phyloP scores from a whole-genome alignment of 2,113 vertebrate species.

The Callorhinus ursinus region DNA sequence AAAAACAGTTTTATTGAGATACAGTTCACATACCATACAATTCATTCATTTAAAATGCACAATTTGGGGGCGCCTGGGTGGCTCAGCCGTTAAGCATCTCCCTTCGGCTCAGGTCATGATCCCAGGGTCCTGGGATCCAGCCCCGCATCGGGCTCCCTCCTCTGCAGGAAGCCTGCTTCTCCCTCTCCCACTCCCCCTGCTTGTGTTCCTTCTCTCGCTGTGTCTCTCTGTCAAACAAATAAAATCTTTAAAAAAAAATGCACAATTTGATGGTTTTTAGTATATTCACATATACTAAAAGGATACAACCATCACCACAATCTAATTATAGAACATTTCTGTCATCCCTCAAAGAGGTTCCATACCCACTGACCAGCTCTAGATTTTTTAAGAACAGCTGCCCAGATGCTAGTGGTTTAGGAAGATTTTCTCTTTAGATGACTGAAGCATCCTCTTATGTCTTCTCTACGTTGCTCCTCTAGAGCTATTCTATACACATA shows the following conservation, averaged over 20 bases:
- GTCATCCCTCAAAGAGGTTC: background rate
- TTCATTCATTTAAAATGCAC: background rate
- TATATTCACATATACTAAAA: background rate
- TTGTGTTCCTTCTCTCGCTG: no score
- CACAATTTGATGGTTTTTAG: background rate
- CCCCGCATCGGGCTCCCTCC: no score
- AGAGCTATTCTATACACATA: background rate
- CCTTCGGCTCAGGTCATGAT: no score
- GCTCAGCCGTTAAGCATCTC: no score
- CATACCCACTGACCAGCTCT: background rate
- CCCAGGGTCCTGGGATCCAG: no score
- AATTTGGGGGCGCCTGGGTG: no score
- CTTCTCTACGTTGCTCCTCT: background rate
- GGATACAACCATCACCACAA: background rate
- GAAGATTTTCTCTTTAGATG: constrained; percentile 36
- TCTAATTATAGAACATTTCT: constrained; percentile 28
- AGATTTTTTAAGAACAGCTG: constrained; percentile 26
- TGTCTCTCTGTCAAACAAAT: no score
- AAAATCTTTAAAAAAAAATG: background rate
- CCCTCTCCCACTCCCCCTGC: no score
- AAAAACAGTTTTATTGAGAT: constrained; percentile 17
- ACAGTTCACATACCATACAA: constrained; percentile 13
- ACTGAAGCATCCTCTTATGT: constrained; percentile 28
- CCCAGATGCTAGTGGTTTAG: background rate
- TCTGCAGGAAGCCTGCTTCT: no score